Evolutionary conservation across 37 sponge, comb jelly and placozoan genomes (phyloP).

Genomic region (Theonella swinhoei): DNA sequence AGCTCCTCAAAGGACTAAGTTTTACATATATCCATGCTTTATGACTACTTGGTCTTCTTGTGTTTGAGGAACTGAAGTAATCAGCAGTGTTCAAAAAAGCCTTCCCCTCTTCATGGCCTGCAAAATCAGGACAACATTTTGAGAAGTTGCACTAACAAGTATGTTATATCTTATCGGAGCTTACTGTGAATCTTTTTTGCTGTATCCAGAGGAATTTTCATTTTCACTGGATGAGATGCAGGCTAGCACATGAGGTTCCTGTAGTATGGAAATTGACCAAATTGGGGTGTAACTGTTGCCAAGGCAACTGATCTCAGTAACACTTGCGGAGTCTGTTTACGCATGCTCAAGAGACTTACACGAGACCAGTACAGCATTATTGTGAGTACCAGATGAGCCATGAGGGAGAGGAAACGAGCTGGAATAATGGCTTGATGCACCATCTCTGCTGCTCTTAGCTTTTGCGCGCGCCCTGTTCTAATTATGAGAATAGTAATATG

Average conservation of each 20-base stretch:
- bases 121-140: too few relatives aligned
- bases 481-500: background rate
- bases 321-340: too few relatives aligned
- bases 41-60: too few relatives aligned
- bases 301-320: background rate
- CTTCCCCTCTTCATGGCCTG: too few relatives aligned
- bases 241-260: slow-evolving; percentile 55
- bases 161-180: background rate
- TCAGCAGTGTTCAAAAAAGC: too few relatives aligned
- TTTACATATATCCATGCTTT: too few relatives aligned
- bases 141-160: background rate
- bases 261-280: too few relatives aligned
- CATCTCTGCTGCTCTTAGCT: background rate
- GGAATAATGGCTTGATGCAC: slow-evolving; percentile 63
- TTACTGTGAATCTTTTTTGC: slow-evolving; percentile 65
- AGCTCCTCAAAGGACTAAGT: too few relatives aligned
- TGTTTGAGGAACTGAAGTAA: too few relatives aligned
- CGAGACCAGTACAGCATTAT: slow-evolving; percentile 82
- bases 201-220: slow-evolving; percentile 38
- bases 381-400: slow-evolving; percentile 78
- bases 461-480: slow-evolving; percentile 10
- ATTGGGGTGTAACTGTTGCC: background rate
- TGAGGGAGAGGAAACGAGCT: slow-evolving; percentile 75
- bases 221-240: slow-evolving; percentile 31
- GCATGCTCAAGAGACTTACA: too few relatives aligned